phyloP scores from a whole-genome alignment of 2,113 vertebrate genomes.

The Lagopus muta region DNA sequence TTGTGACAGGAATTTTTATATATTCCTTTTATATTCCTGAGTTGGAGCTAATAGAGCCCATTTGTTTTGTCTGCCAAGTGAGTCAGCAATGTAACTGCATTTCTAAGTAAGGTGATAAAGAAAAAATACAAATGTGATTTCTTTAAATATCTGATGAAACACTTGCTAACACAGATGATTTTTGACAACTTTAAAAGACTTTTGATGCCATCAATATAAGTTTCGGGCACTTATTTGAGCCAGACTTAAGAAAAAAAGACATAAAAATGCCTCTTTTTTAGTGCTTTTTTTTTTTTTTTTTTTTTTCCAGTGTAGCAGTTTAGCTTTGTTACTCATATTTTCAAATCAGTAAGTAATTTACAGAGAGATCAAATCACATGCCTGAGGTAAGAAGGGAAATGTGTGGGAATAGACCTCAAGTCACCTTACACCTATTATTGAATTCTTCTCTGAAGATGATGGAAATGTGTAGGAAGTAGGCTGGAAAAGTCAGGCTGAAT shows the following conservation, averaged over 20 bases:
- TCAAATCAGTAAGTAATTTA: not conserved
- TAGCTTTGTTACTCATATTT: not conserved
- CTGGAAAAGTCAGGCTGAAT: not conserved
- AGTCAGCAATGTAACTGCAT: slow-evolving; percentile 16
- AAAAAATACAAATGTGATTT: not conserved
- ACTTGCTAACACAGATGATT: not conserved
- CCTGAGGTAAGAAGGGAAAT: not conserved
- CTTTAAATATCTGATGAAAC: not conserved
- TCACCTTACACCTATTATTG: not conserved
- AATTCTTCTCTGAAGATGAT: not conserved
- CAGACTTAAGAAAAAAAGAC: not conserved
- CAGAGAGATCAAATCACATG: not conserved
- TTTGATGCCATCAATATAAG: not conserved
- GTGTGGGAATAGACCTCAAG: not conserved
- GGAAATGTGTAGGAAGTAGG: not conserved
- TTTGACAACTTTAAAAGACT: not conserved
- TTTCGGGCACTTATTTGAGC: not conserved
- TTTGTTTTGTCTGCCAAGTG: slow-evolving; percentile 26
- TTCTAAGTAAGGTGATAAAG: not conserved
- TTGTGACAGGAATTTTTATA: slow-evolving; percentile 18
- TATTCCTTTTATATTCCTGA: slow-evolving; percentile 19
- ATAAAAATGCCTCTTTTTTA: not conserved
- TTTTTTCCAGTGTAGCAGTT: not conserved
- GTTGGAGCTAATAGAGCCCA: not conserved
- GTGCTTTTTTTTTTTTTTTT: no score